These are phyloP conservation scores for Oscheius sp. DNA, from an alignment of 1,140 invertebrate genomes.

Conservation along the genomic window DNA sequence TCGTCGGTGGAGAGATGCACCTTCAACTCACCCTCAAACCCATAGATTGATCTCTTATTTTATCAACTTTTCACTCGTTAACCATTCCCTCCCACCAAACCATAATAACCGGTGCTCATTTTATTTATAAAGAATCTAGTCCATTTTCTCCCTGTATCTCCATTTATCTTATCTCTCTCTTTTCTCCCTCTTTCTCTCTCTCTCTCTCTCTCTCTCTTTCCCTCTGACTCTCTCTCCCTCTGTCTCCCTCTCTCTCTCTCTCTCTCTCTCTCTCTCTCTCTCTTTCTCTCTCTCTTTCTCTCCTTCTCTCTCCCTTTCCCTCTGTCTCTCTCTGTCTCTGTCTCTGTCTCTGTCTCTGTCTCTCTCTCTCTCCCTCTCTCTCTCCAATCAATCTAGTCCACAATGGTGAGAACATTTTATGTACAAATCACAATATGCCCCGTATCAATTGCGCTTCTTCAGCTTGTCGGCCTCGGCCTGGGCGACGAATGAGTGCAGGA, in stretches of 20 bases:
- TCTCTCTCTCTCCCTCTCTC: neutral
- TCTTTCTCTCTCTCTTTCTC: neutral
- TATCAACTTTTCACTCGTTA: too few species aligned
- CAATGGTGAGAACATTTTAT: neutral
- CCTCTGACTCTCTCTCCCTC: too few species aligned
- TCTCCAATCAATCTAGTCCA: neutral
- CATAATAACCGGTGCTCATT: too few species aligned
- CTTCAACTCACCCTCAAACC: conserved; percentile 14
- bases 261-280: neutral
- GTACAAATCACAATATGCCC: neutral
- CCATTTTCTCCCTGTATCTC: too few species aligned
- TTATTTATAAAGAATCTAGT: too few species aligned
- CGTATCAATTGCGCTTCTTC: neutral
- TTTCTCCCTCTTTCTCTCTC: too few species aligned
- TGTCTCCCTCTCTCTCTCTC: neutral
- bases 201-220: too few species aligned
- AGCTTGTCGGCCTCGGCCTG: neutral
- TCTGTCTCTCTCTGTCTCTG: neutral
- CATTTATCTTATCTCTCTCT: too few species aligned
- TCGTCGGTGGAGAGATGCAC: conserved; percentile 40
- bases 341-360: neutral
- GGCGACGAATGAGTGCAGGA: conserved; percentile 2
- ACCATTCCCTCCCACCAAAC: too few species aligned
- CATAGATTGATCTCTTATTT: conserved; percentile 16
- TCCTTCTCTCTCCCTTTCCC: neutral